phyloP scores from a whole-genome alignment of 2,113 vertebrate genomes.

The Coreoperca whiteheadi region DNA sequence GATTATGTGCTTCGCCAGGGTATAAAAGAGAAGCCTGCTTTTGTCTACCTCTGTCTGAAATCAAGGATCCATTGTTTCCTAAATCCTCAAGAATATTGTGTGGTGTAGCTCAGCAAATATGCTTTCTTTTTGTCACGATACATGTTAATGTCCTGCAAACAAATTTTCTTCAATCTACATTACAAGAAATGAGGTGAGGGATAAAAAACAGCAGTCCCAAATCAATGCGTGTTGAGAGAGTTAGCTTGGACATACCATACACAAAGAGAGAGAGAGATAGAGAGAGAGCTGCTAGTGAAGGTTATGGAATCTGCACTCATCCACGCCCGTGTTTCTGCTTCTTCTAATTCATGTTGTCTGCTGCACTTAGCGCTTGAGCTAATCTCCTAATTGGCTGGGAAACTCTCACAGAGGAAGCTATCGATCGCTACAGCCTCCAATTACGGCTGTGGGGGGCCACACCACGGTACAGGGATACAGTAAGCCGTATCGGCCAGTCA shows the following conservation, averaged over 20 bases:
- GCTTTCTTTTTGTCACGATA: background rate
- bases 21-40: background rate
- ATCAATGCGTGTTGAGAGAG: slow-evolving; percentile 1
- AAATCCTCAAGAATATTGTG: background rate
- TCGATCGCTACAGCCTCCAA: slow-evolving; percentile 76
- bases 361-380: slow-evolving; percentile 72
- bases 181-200: slow-evolving; percentile 6
- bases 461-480: slow-evolving; percentile 60
- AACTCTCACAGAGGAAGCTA: slow-evolving; percentile 81
- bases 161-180: slow-evolving; percentile 6
- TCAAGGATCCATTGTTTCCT: background rate
- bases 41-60: background rate
- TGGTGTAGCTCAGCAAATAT: background rate
- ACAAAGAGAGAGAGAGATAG: background rate
- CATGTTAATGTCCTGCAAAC: background rate
- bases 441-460: slow-evolving; percentile 58
- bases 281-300: background rate
- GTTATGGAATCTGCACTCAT: slow-evolving; percentile 41
- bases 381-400: slow-evolving; percentile 83
- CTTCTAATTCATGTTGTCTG: slow-evolving; percentile 75
- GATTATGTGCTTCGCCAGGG: background rate
- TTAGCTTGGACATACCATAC: background rate
- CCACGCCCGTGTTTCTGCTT: slow-evolving; percentile 48
- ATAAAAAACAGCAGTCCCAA: slow-evolving; percentile 21
- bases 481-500: slow-evolving; percentile 73